These are phyloP conservation scores for Lutjanus campechanus DNA, from an alignment of 2,797 vertebrate genomes.

Conservation along the genomic window DNA sequence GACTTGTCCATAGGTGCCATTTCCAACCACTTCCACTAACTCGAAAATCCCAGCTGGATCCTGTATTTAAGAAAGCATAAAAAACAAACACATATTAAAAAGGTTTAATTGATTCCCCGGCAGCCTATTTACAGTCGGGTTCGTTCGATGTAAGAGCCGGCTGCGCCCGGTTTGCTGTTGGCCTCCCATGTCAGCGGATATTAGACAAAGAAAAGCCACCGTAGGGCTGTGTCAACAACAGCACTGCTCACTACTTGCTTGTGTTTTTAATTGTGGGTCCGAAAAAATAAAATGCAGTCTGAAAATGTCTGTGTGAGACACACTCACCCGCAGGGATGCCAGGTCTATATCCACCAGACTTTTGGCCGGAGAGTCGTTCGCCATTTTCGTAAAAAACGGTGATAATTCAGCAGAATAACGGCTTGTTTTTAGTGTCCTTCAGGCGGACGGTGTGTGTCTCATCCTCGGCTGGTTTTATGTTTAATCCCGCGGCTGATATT, in stretches of 20 bases:
- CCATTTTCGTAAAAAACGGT: conserved; percentile 88
- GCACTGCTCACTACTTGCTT: neutral
- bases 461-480: conserved; percentile 73
- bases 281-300: neutral
- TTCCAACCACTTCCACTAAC: conserved; percentile 98
- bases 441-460: conserved; percentile 69
- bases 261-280: neutral
- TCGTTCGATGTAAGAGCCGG: conserved; percentile 72
- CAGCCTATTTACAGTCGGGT: conserved; percentile 33
- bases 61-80: conserved; percentile 73
- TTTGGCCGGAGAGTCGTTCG: conserved; percentile 98
- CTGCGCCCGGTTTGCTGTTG: conserved; percentile 80
- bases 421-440: conserved; percentile 62
- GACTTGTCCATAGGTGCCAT: conserved; percentile 99
- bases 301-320: neutral
- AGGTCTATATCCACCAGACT: conserved; percentile 98
- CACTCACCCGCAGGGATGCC: conserved; percentile 94
- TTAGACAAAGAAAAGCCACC: conserved; percentile 87
- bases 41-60: conserved; percentile 98
- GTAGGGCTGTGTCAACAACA: conserved; percentile 62
- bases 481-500: conserved; percentile 49
- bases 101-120: conserved; percentile 15
- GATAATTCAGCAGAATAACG: conserved; percentile 44
- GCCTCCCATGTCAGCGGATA: conserved; percentile 82
- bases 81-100: neutral